Evolutionary conservation across 1,140 invertebrate species (phyloP), one percentile per base, ranked within the genome.

Genomic region (Drosophila neocordata): DNA sequence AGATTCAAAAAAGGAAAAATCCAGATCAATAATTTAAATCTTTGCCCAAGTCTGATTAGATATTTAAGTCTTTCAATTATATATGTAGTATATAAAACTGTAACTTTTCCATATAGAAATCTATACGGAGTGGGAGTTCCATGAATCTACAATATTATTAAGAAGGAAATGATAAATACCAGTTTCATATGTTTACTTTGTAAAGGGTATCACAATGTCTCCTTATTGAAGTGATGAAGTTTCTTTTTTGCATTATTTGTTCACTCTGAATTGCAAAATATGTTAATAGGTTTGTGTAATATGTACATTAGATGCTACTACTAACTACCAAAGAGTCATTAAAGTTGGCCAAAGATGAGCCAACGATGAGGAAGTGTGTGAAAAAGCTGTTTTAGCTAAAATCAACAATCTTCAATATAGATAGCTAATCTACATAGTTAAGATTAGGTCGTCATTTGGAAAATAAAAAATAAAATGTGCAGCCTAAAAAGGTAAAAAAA

Each of bases 221-320:
- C 37, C 44, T n/a, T 6, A 8, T 18, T 13, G 27, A 18, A 8
- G n/a, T 20, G 3, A 31, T 6, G 27, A 3, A 4, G 1, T 5
- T 15, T 27, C 20, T 22, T 4, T 35, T 35, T 34, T 66, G 48
- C 53, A 65, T 41, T 72, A 48, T 72, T 38, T 52, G 24, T 60
- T 64, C 38, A 27, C 65, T 68, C 76, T 75, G 76, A 72, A 63
- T 73, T 77, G 69, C 73, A 81, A 76, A 81, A 85, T 85, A 85
- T 85, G 78, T 85, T 85, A 85, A 85, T 87, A 82, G 81, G 74
- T 71, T 78, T 82, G 8, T 78, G 81, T 75, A 82, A 85, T 87
- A 82, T 85, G 81, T 79, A 85, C 78, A 77, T 85, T 85, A 85
- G 81, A 84, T 87, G 77, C 84, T 81, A 73, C 77, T 56, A 73